Conservation (phyloP, 2,113 vertebrate genomes). For the Coregonus clupeaformis region DNA sequence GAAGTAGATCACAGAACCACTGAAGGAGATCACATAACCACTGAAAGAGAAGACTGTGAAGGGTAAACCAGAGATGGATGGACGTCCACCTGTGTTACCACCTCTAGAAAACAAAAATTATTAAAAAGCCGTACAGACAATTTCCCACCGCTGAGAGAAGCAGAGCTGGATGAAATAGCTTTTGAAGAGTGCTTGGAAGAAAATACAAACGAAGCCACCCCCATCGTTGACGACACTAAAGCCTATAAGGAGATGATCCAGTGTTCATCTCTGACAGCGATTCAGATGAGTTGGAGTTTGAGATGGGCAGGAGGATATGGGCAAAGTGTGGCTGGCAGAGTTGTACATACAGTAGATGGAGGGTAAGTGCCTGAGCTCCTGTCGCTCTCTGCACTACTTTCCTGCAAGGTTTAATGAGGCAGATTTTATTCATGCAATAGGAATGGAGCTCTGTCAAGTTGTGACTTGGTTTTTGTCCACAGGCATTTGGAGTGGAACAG, state of each 20-base stretch:
- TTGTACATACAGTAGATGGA: slow-evolving; percentile 66
- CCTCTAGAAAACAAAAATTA: slow-evolving; percentile 16
- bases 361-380: slow-evolving; percentile 53
- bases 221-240: neutral
- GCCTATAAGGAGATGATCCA: neutral
- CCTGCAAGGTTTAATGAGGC: too few species aligned
- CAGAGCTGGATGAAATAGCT: slow-evolving; percentile 53
- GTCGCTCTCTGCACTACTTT: neutral
- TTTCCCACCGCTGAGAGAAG: slow-evolving; percentile 45
- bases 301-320: slow-evolving; percentile 69
- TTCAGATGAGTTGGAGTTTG: slow-evolving; percentile 68
- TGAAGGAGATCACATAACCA: too few species aligned
- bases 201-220: neutral
- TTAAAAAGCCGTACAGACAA: neutral
- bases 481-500: too few species aligned
- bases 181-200: slow-evolving; percentile 29
- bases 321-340: slow-evolving; percentile 70
- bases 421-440: too few species aligned
- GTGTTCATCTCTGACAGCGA: slow-evolving; percentile 11
- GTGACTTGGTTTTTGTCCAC: too few species aligned
- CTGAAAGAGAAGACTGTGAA: too few species aligned
- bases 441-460: too few species aligned
- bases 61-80: too few species aligned
- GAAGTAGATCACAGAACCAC: too few species aligned
- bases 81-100: neutral